A percentile compares a stretch with the other conserved stretches of the same genome.
These are phyloP conservation scores for Oscarella lobularis DNA, from an alignment of 37 sponge, comb jelly and placozoan genomes.

Conservation along the genomic window DNA sequence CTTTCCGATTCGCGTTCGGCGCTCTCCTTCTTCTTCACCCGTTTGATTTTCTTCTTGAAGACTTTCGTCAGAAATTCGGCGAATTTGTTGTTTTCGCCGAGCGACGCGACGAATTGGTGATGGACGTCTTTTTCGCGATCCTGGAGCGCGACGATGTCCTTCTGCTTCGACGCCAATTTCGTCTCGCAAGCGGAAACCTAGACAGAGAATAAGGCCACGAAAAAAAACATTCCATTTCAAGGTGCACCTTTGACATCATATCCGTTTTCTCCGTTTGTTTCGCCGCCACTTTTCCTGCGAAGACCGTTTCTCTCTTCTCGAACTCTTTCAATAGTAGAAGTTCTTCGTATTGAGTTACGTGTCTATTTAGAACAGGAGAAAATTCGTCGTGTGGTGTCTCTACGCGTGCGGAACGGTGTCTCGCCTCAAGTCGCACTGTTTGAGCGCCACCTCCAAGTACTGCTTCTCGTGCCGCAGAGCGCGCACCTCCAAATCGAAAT, in stretches of 20 bases:
- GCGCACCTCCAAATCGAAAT: slow-evolving; percentile 60
- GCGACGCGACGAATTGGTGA: slow-evolving; percentile 38
- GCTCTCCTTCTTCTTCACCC: slow-evolving; percentile 50
- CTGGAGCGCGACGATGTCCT: slow-evolving; percentile 27
- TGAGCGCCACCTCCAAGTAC: slow-evolving; percentile 44
- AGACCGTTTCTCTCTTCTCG: slow-evolving; percentile 82
- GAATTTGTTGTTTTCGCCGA: slow-evolving; percentile 86
- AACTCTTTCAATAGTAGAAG: slow-evolving; percentile 90
- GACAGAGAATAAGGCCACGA: neutral
- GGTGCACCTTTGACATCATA: slow-evolving; percentile 59
- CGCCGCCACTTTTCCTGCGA: slow-evolving; percentile 46
- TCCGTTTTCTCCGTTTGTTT: slow-evolving; percentile 67
- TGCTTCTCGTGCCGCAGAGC: slow-evolving; percentile 54
- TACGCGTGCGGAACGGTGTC: neutral
- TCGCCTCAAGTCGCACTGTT: slow-evolving; percentile 54
- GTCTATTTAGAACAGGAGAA: slow-evolving; percentile 6
- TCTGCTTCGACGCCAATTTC: slow-evolving; percentile 33
- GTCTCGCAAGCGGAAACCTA: slow-evolving; percentile 57
- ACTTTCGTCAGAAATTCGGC: slow-evolving; percentile 85
- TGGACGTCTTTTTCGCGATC: slow-evolving; percentile 67
- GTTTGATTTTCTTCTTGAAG: slow-evolving; percentile 94
- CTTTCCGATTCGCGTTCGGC: slow-evolving; percentile 17
- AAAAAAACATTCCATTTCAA: neutral
- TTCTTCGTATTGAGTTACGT: slow-evolving; percentile 87
- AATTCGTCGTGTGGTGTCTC: neutral